These are phyloP conservation scores for Acronicta leporina DNA, from an alignment of 2,888 invertebrate genomes.

Conservation along the genomic window DNA sequence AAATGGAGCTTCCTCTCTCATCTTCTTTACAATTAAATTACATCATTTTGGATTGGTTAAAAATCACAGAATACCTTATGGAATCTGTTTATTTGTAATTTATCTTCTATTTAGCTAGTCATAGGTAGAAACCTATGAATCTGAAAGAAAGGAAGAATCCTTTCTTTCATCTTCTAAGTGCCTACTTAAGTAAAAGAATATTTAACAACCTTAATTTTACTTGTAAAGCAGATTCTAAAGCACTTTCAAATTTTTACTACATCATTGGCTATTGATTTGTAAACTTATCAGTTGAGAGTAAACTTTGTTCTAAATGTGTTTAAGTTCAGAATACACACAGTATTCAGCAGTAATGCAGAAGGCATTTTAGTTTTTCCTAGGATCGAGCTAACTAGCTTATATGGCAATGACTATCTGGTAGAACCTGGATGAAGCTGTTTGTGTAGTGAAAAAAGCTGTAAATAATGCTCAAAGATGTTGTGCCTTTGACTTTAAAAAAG, in stretches of 20 bases:
- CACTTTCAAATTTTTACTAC: slow-evolving; percentile 22
- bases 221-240: slow-evolving; percentile 24
- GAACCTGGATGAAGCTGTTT: slow-evolving; percentile 72
- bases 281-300: slow-evolving; percentile 19
- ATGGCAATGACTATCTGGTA: slow-evolving; percentile 73
- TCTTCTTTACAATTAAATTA: too few relatives aligned
- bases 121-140: too few relatives aligned
- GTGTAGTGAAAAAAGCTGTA: slow-evolving; percentile 63
- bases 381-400: slow-evolving; percentile 61
- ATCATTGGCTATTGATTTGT: slow-evolving; percentile 7
- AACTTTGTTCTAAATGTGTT: slow-evolving; percentile 27
- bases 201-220: slow-evolving; percentile 28
- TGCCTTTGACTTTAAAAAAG: slow-evolving; percentile 45
- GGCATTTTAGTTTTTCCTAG: slow-evolving; percentile 67
- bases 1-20: too few relatives aligned
- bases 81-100: too few relatives aligned
- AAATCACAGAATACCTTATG: too few relatives aligned
- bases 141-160: too few relatives aligned
- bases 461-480: slow-evolving; percentile 49
- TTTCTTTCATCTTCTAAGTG: too few relatives aligned
- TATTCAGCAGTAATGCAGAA: slow-evolving; percentile 51
- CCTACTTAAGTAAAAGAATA: not conserved
- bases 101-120: too few relatives aligned
- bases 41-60: too few relatives aligned
- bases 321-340: slow-evolving; percentile 46